Base-by-base conservation (phyloP, 2,888 invertebrate species). In the Drosophila cognata region DNA sequence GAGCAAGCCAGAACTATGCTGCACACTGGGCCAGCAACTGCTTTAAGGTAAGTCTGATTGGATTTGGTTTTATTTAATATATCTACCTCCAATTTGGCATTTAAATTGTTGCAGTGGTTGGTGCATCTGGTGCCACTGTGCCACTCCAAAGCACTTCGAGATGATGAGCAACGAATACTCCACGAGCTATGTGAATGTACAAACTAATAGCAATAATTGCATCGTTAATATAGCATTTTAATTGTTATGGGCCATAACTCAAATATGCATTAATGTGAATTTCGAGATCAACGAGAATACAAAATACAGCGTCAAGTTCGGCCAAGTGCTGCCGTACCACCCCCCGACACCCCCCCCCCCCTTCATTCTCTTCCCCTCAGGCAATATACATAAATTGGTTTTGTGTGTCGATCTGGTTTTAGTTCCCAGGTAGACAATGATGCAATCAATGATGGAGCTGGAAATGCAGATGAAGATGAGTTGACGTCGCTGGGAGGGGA, bases 241-340 rank as follows among this genome's bases (percentile, higher is more conserved):
- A 81, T 77, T 81, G 63, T 81, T 75, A 58, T 71, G 71, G 77
- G 70, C 61, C 81, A 75, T 77, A 81, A 77, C 63, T 81, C 65
- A 71, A 48, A 75, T 35, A 60, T 65, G 59, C 67, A 71, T 77
- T 67, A 62, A 71, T 79, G 74, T 36, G 71, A 74, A 64, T 75
- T 72, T 72, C 55, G 71, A 80, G 71, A 71, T 73, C 69, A 74
- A 35, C 70, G 55, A 63, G 76, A 69, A 75, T 60, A 58, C 50
- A 35, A 33, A 48, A 35, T 33, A 33, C 18, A 29, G 38, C 58
- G 48, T 72, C 66, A 63, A 66, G 72, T 41, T 63, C 56, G 58
- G 46, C 31, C 56, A 63, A 48, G 43, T 55, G 38, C 31, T 21
- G n/a, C 31, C 13, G 2, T 8, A 4, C 28, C 5, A 2, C 3